Base-by-base conservation (phyloP, 2,888 invertebrate genomes). In the Idaea biselata region DNA sequence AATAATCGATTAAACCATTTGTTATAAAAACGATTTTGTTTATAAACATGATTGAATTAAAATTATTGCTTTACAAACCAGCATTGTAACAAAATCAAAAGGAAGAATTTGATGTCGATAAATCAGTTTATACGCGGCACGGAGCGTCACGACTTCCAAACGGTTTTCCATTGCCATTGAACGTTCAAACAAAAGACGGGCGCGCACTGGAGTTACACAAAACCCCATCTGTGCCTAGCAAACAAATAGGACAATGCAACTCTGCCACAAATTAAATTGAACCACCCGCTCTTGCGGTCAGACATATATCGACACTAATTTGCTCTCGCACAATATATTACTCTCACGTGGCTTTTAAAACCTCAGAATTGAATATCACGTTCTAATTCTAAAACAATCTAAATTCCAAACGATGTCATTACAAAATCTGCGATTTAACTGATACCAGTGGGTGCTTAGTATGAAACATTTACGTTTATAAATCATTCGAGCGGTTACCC, bases 281-380 rank as follows among this genome's bases (percentile, higher is more conserved):
- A 76, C 80, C 71, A 70, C 69, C 67, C 71, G 70, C 72, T 64
- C 70, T 68, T 68, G 80, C 77, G 81, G 82, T 82, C 78, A 77
- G 77, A 79, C 80, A 80, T 75, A 82, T 81, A 82, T 84, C 75
- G 82, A 75, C 79, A 82, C 81, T 87, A 87, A 86, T 85, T 85
- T 82, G 80, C 79, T 73, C 74, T 71, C 66, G 71, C 74, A 75
- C 76, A 79, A 86, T 88, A 84, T 87, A 87, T 84, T 73, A 73
- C 80, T 68, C 77, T 74, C 77, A 73, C 76, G 74, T 75, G 77
- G 73, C 76, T 78, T 84, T 81, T 83, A 80, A 79, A 78, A 74
- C 68, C 64, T 66, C 73, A 73, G 72, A 78, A 81, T 80, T 78
- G 75, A 77, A 80, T 79, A 72, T 73, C 62, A 72, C 69, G 69